Percentiles rank a stretch among this genome's conserved stretches.
phyloP scores from a whole-genome alignment of 2,888 invertebrate genomes.

The Cistogaster globosa region DNA sequence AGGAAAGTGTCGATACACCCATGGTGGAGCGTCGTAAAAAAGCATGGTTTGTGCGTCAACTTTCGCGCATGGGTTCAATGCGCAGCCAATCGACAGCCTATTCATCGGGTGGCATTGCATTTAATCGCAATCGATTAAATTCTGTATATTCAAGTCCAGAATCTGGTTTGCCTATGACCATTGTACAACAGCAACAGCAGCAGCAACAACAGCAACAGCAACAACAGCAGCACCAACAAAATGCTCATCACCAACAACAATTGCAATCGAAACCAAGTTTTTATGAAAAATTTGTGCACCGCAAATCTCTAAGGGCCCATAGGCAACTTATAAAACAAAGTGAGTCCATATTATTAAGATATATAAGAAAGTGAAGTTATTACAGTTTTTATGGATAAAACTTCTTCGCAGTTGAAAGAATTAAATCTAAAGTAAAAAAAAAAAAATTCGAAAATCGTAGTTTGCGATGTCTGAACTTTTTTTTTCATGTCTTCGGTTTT shows the following conservation, averaged over 20 bases:
- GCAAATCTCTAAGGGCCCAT: constrained; percentile 86
- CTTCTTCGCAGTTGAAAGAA: no score
- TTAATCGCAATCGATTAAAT: constrained; percentile 90
- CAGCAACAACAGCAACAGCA: constrained; percentile 72
- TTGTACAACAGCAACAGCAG: constrained; percentile 79
- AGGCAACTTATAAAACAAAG: constrained; percentile 87
- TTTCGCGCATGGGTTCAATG: constrained; percentile 93
- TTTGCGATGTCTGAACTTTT: no score
- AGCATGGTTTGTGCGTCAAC: constrained; percentile 92
- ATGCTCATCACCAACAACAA: constrained; percentile 72
- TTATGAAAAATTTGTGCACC: constrained; percentile 91
- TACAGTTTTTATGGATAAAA: no score
- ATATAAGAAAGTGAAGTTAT: background rate
- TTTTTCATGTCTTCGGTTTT: no score
- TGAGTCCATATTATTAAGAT: constrained; percentile 78
- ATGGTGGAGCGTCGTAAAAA: constrained; percentile 93
- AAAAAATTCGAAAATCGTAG: no score
- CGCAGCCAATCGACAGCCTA: constrained; percentile 93
- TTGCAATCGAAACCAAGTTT: constrained; percentile 88
- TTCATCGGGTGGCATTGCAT: constrained; percentile 88
- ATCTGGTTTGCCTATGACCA: constrained; percentile 83
- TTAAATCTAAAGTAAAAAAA: no score
- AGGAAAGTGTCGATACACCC: constrained; percentile 96
- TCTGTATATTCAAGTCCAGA: constrained; percentile 89
- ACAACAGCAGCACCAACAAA: constrained; percentile 16